Base-by-base conservation (phyloP, 2,113 vertebrate species). In the Dicaeum eximium region DNA sequence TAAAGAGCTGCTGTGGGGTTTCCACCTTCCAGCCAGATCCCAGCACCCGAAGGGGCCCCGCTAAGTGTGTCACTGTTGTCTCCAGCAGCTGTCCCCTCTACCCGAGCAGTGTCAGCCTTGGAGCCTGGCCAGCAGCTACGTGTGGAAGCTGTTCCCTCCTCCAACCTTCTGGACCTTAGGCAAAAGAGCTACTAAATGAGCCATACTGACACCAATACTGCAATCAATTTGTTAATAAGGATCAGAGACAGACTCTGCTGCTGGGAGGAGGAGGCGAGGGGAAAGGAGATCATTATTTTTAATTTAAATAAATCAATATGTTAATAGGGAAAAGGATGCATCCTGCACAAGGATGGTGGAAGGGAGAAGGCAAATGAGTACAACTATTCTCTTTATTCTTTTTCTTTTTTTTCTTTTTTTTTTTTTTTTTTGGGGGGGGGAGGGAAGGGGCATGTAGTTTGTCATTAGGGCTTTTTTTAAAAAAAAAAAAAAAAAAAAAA, bases 251-350 rank as follows among this genome's bases (percentile, higher is more conserved):
- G 73, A 73, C 85, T 94, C 89, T 78, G 86, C 80, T 96, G 95
- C 96, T 97, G 95, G 61, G 89, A 87, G 60, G 84, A 96, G 91
- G 75, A 79, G 74, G 77, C 44, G 25, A 64, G 90, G 72, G 38
- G 51, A 94, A 80, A 94, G 50, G 66, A 90, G 86, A 96, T 97
- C 95, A 95, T 97, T 97, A 96, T 97, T 97, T 97, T 97, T 95
- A 96, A 97, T 97, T 96, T 97, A 97, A 95, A 93, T 90, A 95
- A 97, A 96, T 96, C 94, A 92, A 86, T 96, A 95, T 94, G 85
- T 91, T 96, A 94, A 97, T 94, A 95, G 94, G 88, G 58, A 17
- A 93, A 84, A 90, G 72, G 51, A n/a, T 79, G 80, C 40, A n/a
- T 56, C 42, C 35, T 8, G 19, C 33, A 80, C 56, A 83, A 70